These are phyloP conservation scores for Gymnocypris eckloni DNA, from an alignment of 2,797 vertebrate species.

Conservation along the genomic window DNA sequence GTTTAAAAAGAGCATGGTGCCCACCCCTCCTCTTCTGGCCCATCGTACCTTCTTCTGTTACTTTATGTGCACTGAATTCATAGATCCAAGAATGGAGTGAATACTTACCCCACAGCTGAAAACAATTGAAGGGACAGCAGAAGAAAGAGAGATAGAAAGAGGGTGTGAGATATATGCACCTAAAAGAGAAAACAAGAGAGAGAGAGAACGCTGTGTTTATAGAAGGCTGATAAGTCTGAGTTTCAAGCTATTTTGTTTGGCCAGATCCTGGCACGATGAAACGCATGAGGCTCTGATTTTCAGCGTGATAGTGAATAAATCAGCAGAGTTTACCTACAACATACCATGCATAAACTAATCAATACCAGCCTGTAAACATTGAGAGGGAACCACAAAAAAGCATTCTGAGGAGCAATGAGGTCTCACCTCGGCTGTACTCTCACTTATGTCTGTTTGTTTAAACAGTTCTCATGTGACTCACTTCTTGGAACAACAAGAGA, in stretches of 20 bases:
- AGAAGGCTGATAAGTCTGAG: conserved; percentile 49
- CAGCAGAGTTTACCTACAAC: conserved; percentile 45
- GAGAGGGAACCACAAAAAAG: conserved; percentile 15
- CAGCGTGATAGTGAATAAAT: conserved; percentile 32
- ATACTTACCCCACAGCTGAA: conserved; percentile 76
- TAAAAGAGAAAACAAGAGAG: conserved; percentile 37
- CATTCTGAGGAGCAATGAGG: conserved; percentile 33
- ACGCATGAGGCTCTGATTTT: conserved; percentile 50
- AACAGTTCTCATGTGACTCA: conserved; percentile 22
- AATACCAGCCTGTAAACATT: conserved; percentile 52
- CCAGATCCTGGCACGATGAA: conserved; percentile 45
- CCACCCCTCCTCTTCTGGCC: conserved; percentile 32
- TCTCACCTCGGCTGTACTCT: conserved; percentile 50
- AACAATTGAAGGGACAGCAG: conserved; percentile 65
- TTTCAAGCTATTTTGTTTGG: conserved; percentile 62
- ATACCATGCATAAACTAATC: conserved; percentile 48
- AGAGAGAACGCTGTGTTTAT: conserved; percentile 54
- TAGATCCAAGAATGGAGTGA: conserved; percentile 68
- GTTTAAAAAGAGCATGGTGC: neutral
- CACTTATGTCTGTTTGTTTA: conserved; percentile 48
- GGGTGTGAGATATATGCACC: conserved; percentile 20
- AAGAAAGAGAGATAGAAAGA: conserved; percentile 25
- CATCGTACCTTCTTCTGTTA: conserved; percentile 41
- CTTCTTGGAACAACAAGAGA: conserved; percentile 46
- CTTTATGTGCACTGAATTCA: conserved; percentile 39